Evolutionary conservation across 2,797 vertebrate genomes (phyloP).

Genomic region (Alauda arvensis): DNA sequence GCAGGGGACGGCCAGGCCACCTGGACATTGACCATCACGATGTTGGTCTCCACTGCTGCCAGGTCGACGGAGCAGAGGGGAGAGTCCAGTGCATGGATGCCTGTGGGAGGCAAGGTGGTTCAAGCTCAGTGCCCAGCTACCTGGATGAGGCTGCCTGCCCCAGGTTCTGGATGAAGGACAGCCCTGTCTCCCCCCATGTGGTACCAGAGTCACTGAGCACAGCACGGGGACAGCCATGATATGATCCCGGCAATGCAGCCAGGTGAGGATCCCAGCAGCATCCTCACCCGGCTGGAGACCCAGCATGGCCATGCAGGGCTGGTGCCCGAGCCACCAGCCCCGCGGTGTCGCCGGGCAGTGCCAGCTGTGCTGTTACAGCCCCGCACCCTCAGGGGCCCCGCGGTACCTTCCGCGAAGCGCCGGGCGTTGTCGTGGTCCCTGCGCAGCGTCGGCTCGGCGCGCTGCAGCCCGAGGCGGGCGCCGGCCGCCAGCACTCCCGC

Average conservation of each 20-base stretch:
- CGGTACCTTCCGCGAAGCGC: conserved; percentile 78
- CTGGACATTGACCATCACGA: conserved; percentile 68
- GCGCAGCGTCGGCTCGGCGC: conserved; percentile 60
- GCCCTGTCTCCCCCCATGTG: too few relatives aligned
- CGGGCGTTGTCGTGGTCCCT: conserved; percentile 80
- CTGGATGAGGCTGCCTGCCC: not conserved
- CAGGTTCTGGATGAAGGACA: not conserved
- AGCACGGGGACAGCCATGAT: rapidly evolving
- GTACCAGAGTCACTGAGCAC: not conserved
- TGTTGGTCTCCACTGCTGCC: conserved; percentile 79
- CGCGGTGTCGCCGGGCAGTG: not conserved
- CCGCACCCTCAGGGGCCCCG: rapidly evolving
- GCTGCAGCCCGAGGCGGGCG: conserved; percentile 74
- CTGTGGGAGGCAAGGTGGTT: conserved; percentile 21
- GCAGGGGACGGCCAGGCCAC: conserved; percentile 36
- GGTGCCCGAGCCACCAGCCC: rapidly evolving
- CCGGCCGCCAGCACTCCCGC: conserved; percentile 80
- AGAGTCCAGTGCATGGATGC: conserved; percentile 64
- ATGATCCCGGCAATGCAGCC: not conserved
- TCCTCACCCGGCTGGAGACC: not conserved
- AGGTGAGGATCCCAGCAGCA: not conserved
- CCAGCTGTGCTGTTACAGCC: not conserved
- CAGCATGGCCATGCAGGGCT: rapidly evolving
- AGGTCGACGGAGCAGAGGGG: conserved; percentile 68
- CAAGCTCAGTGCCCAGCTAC: rapidly evolving